Conservation (phyloP, 2,888 invertebrate genomes). For the Diogma glabrata region DNA sequence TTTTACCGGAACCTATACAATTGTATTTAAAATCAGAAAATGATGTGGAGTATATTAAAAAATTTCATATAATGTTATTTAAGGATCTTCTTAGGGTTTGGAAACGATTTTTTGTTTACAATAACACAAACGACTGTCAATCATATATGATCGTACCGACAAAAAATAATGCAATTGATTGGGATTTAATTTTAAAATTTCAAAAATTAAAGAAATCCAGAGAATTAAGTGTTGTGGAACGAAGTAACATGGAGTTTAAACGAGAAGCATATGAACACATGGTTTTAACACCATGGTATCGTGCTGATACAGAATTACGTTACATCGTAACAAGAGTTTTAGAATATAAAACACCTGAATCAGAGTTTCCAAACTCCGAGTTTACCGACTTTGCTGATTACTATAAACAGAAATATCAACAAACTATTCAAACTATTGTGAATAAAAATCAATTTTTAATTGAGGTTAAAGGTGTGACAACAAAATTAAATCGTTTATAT, state of each 20-base stretch:
- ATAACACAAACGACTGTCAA: conserved; percentile 43
- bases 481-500: conserved; percentile 31
- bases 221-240: conserved; percentile 39
- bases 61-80: conserved; percentile 67
- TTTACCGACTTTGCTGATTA: conserved; percentile 60
- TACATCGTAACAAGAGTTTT: conserved; percentile 63
- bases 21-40: conserved; percentile 37
- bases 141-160: conserved; percentile 42
- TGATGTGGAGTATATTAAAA: conserved; percentile 42
- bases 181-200: conserved; percentile 42
- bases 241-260: conserved; percentile 40
- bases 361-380: conserved; percentile 51
- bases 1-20: conserved; percentile 37
- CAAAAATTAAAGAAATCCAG: conserved; percentile 35
- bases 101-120: conserved; percentile 48
- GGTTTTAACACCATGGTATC: conserved; percentile 82
- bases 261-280: conserved; percentile 52
- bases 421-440: conserved; percentile 40
- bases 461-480: conserved; percentile 50
- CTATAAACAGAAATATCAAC: conserved; percentile 59
- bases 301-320: conserved; percentile 36
- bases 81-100: conserved; percentile 52
- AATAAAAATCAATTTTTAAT: conserved; percentile 59
- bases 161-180: conserved; percentile 43
- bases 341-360: conserved; percentile 50